These are phyloP conservation scores for Hydroisotoma schaefferi DNA, from an alignment of 2,888 invertebrate genomes.

Conservation along the genomic window DNA sequence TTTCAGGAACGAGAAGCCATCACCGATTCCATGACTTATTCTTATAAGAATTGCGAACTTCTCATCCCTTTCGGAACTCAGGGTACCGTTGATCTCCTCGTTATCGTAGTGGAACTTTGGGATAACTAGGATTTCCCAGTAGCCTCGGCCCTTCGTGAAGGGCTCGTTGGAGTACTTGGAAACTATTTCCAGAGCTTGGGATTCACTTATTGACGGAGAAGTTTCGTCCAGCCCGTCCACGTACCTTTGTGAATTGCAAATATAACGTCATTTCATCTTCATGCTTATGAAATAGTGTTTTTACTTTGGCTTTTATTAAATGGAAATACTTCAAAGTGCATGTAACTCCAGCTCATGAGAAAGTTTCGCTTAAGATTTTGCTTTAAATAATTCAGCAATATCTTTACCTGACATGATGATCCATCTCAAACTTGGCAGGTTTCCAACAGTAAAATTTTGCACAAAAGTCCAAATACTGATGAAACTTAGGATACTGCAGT, in stretches of 20 bases:
- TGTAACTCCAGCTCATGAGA: no score
- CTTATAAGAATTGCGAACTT: slow-evolving; percentile 41
- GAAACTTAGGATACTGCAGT: slow-evolving; percentile 38
- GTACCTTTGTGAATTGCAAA: no score
- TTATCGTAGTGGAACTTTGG: slow-evolving; percentile 41
- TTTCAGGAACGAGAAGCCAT: slow-evolving; percentile 45
- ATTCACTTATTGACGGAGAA: slow-evolving; percentile 29
- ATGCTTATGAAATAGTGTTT: no score
- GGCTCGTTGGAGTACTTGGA: slow-evolving; percentile 32
- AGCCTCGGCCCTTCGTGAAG: slow-evolving; percentile 27
- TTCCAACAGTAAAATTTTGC: slow-evolving; percentile 43
- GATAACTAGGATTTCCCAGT: slow-evolving; percentile 44
- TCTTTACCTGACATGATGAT: slow-evolving; percentile 42
- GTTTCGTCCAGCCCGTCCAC: slow-evolving; percentile 31
- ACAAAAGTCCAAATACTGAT: slow-evolving; percentile 32
- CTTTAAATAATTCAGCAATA: no score
- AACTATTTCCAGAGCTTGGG: slow-evolving; percentile 31
- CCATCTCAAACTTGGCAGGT: slow-evolving; percentile 40
- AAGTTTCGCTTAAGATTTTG: no score
- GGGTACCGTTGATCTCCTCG: slow-evolving; percentile 9
- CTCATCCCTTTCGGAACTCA: slow-evolving; percentile 1
- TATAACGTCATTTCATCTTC: no score
- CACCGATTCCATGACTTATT: slow-evolving; percentile 44
- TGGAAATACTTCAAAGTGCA: no score
- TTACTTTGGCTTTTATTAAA: no score